Percentiles rank a stretch among this genome's conserved stretches.
Evolutionary conservation across 1,140 invertebrate species (phyloP).

Genomic region (Oreohelix idahoensis): DNA sequence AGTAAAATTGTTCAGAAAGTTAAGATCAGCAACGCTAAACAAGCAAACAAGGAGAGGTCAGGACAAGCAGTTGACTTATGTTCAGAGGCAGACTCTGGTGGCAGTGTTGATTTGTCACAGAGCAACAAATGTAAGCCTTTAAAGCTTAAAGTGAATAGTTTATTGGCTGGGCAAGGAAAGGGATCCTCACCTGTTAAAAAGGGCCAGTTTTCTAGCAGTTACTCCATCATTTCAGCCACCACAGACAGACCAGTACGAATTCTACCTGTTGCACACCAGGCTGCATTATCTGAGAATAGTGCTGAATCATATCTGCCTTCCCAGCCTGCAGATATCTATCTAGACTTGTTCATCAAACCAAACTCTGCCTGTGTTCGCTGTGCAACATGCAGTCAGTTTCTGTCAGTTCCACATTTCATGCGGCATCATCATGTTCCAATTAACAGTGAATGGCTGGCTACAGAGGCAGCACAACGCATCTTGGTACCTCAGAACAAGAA

Average conservation of each 20-base stretch:
- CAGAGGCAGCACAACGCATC: constrained; percentile 50
- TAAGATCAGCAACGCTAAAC: background rate
- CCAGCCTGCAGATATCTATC: constrained; percentile 62
- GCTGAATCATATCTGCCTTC: constrained; percentile 29
- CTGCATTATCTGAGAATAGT: background rate
- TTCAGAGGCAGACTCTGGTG: constrained; percentile 10
- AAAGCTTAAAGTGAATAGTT: constrained; percentile 55
- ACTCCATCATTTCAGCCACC: background rate
- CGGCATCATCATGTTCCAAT: constrained; percentile 59
- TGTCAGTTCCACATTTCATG: constrained; percentile 62
- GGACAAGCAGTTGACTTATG: background rate
- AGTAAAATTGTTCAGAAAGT: background rate
- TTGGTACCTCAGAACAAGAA: constrained; percentile 53
- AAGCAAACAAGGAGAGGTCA: background rate
- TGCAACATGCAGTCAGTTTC: constrained; percentile 61
- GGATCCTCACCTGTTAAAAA: constrained; percentile 8
- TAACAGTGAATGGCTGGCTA: constrained; percentile 47
- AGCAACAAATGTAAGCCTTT: constrained; percentile 51
- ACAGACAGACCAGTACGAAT: constrained; percentile 15
- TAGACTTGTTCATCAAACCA: constrained; percentile 60
- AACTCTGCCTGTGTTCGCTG: constrained; percentile 62
- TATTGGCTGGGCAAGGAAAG: constrained; percentile 27
- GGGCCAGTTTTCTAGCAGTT: constrained; percentile 13
- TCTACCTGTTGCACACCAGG: constrained; percentile 40
- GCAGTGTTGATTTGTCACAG: background rate